These are phyloP conservation scores for Perodicticus potto DNA, from an alignment of 2,797 vertebrate species.

Conservation along the genomic window DNA sequence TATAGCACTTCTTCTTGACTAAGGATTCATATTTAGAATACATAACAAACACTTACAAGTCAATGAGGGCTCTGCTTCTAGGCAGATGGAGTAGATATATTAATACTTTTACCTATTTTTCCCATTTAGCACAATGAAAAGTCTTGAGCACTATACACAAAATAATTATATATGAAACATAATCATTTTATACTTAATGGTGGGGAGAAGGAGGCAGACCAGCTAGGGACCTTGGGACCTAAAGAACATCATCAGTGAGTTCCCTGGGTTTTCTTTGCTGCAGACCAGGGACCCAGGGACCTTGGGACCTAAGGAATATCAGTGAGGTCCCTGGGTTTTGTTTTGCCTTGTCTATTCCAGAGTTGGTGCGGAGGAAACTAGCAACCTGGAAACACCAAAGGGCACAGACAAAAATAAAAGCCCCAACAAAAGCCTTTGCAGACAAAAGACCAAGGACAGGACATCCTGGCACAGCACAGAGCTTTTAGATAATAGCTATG, in stretches of 20 bases:
- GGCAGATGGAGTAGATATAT: neutral
- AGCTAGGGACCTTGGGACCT: neutral
- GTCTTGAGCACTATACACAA: neutral
- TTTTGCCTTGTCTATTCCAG: neutral
- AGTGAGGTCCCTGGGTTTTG: neutral
- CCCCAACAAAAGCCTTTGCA: neutral
- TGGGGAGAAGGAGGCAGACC: neutral
- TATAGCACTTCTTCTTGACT: neutral
- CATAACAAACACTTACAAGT: neutral
- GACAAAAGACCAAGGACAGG: neutral
- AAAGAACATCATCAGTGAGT: neutral
- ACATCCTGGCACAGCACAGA: neutral
- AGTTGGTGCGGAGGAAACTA: neutral
- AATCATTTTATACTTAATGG: neutral
- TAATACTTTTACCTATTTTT: neutral
- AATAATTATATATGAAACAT: neutral
- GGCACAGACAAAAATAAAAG: neutral
- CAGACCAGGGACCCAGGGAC: neutral
- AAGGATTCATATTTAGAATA: neutral
- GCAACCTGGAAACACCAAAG: neutral
- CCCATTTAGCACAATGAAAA: neutral
- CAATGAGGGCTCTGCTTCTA: neutral
- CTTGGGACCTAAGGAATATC: neutral
- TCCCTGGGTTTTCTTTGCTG: no score
- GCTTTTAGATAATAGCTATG: neutral